Base-by-base conservation (phyloP, 2,113 vertebrate species). In the Saimiri boliviensis region DNA sequence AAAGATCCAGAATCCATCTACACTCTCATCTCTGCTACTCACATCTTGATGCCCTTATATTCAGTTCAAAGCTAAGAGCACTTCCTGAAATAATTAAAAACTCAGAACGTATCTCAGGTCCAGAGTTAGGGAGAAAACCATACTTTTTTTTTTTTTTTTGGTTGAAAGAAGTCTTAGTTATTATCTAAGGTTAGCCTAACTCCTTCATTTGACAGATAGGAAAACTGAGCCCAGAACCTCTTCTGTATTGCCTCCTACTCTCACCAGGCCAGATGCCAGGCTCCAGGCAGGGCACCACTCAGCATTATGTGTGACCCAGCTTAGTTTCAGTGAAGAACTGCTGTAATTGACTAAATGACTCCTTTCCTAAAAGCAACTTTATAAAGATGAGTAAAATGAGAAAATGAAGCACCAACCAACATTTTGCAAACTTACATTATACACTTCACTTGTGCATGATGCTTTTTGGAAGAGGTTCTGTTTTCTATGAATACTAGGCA, bases 291-390 rank as follows among this genome's bases (percentile, higher is more conserved):
- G 23, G 32, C 6, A 7, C 20, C 21, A 12, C 6, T 12, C 27
- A 16, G 40, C 16, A 63, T 42, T 1, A 0, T 42, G 21, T 74
- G 40, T 45, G n/a, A 66, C 19, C 8, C 63, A 85, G 32, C 27
- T 89, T 13, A 45, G 49, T 56, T 52, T 80, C 25, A 19, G 19
- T 35, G 19, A 93, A 81, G 30, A 71, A 58, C 25, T 58, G 4
- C 30, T 56, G 2, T 68, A 19, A 73, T 8, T 49, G n/a, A 71
- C 35, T 68, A 80, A 94, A 58, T 20, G 42, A 37, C 9, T 27
- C 23, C 70, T 96, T 97, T 91, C 20, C 73, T 79, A 40, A 91
- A 81, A 94, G 76, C 30, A 87, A 45, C 45, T 89, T 35, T 52
- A 79, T 16, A 25, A 80, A 68, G 42, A 73, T 84, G 42, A 77